phyloP scores from a whole-genome alignment of 2,797 vertebrate species.

The Cossypha polioptera region DNA sequence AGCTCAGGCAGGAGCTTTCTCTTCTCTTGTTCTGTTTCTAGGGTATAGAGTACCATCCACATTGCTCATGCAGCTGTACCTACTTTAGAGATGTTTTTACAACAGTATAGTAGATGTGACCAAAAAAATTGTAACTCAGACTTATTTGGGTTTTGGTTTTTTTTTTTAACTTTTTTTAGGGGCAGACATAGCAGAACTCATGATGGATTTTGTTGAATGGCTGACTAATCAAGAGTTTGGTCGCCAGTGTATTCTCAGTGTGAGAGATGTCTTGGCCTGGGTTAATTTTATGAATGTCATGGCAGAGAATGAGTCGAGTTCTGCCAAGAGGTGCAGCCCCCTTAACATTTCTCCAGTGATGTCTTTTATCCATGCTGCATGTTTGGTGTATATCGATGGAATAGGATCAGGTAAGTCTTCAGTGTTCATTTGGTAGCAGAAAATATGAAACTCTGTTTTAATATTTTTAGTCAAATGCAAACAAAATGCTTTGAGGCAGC shows the following conservation, averaged over 20 bases:
- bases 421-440: neutral
- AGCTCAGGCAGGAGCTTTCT: neutral
- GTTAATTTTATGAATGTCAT: slow-evolving; percentile 91
- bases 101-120: neutral
- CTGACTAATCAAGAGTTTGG: slow-evolving; percentile 91
- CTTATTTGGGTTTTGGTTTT: neutral
- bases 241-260: slow-evolving; percentile 87
- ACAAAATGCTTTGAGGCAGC: neutral
- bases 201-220: slow-evolving; percentile 96
- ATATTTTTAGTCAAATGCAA: neutral
- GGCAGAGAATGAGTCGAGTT: slow-evolving; percentile 71
- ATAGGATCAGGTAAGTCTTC: slow-evolving; percentile 88
- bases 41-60: neutral
- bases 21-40: neutral
- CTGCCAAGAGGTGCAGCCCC: slow-evolving; percentile 67
- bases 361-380: slow-evolving; percentile 91
- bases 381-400: slow-evolving; percentile 92
- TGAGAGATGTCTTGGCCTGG: slow-evolving; percentile 93
- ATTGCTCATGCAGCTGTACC: neutral
- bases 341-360: slow-evolving; percentile 78
- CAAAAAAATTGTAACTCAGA: neutral
- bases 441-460: neutral
- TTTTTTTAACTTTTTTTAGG: slow-evolving; percentile 67
- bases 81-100: neutral
- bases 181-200: slow-evolving; percentile 85